phyloP scores from a whole-genome alignment of 1,140 invertebrate species.

The Pollicipes pollicipes region DNA sequence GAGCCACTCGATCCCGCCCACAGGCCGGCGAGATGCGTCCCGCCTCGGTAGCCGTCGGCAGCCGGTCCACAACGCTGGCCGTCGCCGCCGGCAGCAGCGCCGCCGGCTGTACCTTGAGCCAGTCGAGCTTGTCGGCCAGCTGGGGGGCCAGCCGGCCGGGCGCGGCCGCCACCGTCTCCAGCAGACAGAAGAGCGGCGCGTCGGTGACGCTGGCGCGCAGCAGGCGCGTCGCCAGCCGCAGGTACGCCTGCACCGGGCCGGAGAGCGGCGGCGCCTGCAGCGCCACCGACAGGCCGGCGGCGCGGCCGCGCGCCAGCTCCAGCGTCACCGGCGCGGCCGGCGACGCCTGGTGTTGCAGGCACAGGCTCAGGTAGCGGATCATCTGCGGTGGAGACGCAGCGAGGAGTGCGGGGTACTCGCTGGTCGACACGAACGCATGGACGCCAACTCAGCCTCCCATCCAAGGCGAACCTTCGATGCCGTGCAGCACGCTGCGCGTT shows the following conservation, averaged over 20 bases:
- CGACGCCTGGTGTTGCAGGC: neutral
- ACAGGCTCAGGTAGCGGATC: neutral
- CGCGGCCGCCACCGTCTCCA: slow-evolving; percentile 51
- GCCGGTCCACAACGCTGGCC: no score
- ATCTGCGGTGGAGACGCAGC: neutral
- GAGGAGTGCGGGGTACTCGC: no score
- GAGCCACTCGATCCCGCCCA: no score
- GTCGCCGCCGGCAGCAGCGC: no score
- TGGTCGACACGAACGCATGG: no score
- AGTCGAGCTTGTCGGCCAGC: slow-evolving; percentile 36
- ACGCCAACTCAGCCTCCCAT: no score
- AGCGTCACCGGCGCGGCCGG: neutral
- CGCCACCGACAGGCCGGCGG: neutral
- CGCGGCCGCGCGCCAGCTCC: neutral
- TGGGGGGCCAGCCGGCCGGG: slow-evolving; percentile 37
- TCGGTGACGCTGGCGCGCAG: slow-evolving; percentile 19
- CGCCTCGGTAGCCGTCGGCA: no score
- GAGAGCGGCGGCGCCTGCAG: neutral
- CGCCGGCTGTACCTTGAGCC: slow-evolving; percentile 26
- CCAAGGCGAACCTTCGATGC: no score
- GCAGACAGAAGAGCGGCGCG: slow-evolving; percentile 41
- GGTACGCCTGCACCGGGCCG: neutral
- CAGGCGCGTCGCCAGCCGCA: slow-evolving; percentile 8
- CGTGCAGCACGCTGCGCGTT: no score
- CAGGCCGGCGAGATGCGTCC: no score